Base-by-base conservation (phyloP, 2,113 vertebrate genomes). In the Rhombomys opimus region DNA sequence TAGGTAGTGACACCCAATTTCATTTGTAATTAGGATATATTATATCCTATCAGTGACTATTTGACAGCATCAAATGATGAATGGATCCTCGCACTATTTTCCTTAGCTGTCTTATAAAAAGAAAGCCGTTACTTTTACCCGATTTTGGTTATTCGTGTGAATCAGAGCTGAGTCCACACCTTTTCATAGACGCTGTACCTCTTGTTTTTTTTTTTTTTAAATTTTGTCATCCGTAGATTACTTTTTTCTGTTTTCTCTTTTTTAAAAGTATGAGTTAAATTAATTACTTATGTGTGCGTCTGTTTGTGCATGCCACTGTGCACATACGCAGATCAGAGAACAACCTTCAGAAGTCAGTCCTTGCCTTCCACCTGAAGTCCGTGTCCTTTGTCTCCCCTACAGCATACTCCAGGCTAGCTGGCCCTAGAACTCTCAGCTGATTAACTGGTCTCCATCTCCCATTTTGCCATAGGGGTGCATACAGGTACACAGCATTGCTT, bases 1-100 rank as follows among this genome's bases (percentile, higher is more conserved):
- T 75, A 46, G 52, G 27, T 8, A 89, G 12, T 22, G 41, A 52
- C 2, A 2, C 23, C 57, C 52, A 27, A 27, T 57, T 84, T 23
- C 27, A 82, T 90, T 95, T 96, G 13, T 70, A 52, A 73, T 87
- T 82, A 67, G 65, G 72, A 73, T 27, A 2, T 70, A 18, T 86
- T 52, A 38, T 72, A 27, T 81, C 59, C 20, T 65, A 70, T 65
- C 89, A 75, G 61, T 25, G 10, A 59, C 75, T 59, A 61, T n/a
- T 73, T 68, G 30, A 86, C 35, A 20, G 7, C 18, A 81, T 91
- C 18, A 70, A 72, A 93, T 76, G 65, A 86, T 72, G 14, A 75
- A 76, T 50, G 76, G 17, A 77, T 15, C 9, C 17, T n/a, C 41
- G 6, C 76, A 10, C 0, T 30, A 38, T 78, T 95, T 93, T 59